phyloP scores from a whole-genome alignment of 2,888 invertebrate genomes.

The Dascillus cervinus region DNA sequence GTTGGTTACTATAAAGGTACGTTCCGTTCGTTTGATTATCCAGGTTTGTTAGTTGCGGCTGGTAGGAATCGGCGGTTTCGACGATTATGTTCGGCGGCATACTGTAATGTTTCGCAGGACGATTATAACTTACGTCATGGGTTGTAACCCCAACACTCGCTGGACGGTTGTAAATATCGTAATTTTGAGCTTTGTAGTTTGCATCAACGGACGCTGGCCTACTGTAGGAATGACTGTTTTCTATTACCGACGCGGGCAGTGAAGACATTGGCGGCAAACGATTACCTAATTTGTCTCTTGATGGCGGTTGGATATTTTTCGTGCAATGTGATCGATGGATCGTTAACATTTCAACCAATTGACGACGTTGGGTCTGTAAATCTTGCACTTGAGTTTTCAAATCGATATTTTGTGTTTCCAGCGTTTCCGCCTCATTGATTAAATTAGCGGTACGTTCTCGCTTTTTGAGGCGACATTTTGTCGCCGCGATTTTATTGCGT shows the following conservation, averaged over 20 bases:
- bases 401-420: slow-evolving; percentile 79
- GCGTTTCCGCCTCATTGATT: slow-evolving; percentile 76
- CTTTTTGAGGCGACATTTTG: slow-evolving; percentile 90
- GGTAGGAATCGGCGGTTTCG: slow-evolving; percentile 46
- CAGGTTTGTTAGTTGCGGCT: slow-evolving; percentile 48
- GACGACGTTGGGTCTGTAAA: slow-evolving; percentile 69
- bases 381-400: slow-evolving; percentile 76
- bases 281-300: slow-evolving; percentile 28
- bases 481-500: slow-evolving; percentile 89
- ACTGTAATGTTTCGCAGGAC: slow-evolving; percentile 24
- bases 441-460: slow-evolving; percentile 80
- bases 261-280: slow-evolving; percentile 34
- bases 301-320: slow-evolving; percentile 35
- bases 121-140: slow-evolving; percentile 20
- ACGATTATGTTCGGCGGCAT: slow-evolving; percentile 45
- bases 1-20: slow-evolving; percentile 38
- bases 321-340: slow-evolving; percentile 67
- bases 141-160: slow-evolving; percentile 26
- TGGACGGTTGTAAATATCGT: slow-evolving; percentile 30
- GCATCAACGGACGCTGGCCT: slow-evolving; percentile 31
- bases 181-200: slow-evolving; percentile 23
- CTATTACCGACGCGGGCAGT: slow-evolving; percentile 29
- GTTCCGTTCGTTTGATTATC: slow-evolving; percentile 34
- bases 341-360: slow-evolving; percentile 71
- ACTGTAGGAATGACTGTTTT: slow-evolving; percentile 33